Evolutionary conservation across 2,888 invertebrate species (phyloP), one percentile per base, ranked within the genome.

Genomic region (Idaea dimidiata): DNA sequence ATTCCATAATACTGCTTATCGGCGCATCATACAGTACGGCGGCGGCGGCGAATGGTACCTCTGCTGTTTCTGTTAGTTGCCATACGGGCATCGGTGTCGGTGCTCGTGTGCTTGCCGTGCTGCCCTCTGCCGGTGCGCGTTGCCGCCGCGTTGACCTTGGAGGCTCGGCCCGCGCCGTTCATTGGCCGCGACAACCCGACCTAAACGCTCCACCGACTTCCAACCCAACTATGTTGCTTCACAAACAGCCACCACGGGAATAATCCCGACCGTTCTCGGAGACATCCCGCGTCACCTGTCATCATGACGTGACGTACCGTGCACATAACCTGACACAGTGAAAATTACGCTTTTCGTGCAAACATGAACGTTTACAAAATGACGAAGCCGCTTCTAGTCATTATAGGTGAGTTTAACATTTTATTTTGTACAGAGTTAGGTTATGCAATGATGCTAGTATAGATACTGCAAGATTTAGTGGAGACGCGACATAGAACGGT

Each of bases 1-100:
- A 89, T 88, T 88, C 87, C 82, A 78, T 84, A 87, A 84, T 86
- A 88, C 86, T 82, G 87, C 90, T 91, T 91, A 91, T 91, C 91
- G 88, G 84, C 83, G 86, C 89, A 89, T 89, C 88, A 80, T 79
- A 82, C 73, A 74, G 77, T 75, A 78, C 68, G 73, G 75, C 73
- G 60, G 59, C 53, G 18, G 32, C 32, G 43, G 43, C 43, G 43
- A 43, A 14, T 43, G 8, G 5, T 8, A 43, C 43, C 43, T 24
- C 24, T 24, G 24, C 54, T 32, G 79, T 81, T 78, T 81, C 77
- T 83, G 82, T 82, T 88, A 90, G 91, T 91, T 89, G 89, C 86
- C 84, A 86, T 86, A 87, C 89, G 89, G 88, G 89, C 88, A 82
- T 82, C 88, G 80, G 68, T 73, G 81, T 72, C 82, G 86, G 74